Percentiles rank a stretch among this genome's conserved stretches.
These are phyloP conservation scores for Typhlichthys eigenmanni DNA, from an alignment of 2,797 vertebrate species.

Conservation along the genomic window DNA sequence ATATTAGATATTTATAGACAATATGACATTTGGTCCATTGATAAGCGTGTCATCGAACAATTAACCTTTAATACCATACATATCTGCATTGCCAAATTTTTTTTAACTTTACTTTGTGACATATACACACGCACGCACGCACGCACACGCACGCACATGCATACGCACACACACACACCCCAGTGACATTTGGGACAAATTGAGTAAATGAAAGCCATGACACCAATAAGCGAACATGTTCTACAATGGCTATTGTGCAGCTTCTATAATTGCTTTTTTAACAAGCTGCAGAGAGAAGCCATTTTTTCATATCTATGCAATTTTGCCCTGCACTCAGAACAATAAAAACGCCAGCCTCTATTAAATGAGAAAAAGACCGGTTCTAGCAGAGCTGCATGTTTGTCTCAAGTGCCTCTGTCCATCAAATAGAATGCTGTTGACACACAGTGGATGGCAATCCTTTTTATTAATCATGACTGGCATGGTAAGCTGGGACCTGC, in stretches of 20 bases:
- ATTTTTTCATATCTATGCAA: constrained; percentile 78
- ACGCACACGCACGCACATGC: neutral
- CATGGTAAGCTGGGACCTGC: constrained; percentile 59
- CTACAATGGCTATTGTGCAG: constrained; percentile 76
- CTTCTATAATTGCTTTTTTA: constrained; percentile 81
- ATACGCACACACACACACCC: constrained; percentile 12
- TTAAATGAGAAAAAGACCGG: constrained; percentile 68
- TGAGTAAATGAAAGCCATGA: constrained; percentile 80
- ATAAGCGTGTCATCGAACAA: neutral
- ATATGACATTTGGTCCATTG: neutral
- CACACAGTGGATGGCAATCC: constrained; percentile 65
- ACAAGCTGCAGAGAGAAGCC: constrained; percentile 74
- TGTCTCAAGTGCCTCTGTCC: constrained; percentile 68
- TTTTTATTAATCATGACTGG: constrained; percentile 74
- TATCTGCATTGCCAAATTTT: neutral
- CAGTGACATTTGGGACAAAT: constrained; percentile 76
- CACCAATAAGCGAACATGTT: constrained; percentile 78
- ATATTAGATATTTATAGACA: neutral
- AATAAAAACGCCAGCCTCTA: constrained; percentile 76
- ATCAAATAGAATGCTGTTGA: constrained; percentile 66
- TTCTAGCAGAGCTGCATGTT: constrained; percentile 62
- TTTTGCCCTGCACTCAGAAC: constrained; percentile 73
- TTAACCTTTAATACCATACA: too few relatives aligned
- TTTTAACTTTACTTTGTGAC: neutral
- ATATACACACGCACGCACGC: neutral